These are phyloP conservation scores for Tethya wilhelma DNA, from an alignment of 37 sponge, comb jelly and placozoan species.

Conservation along the genomic window DNA sequence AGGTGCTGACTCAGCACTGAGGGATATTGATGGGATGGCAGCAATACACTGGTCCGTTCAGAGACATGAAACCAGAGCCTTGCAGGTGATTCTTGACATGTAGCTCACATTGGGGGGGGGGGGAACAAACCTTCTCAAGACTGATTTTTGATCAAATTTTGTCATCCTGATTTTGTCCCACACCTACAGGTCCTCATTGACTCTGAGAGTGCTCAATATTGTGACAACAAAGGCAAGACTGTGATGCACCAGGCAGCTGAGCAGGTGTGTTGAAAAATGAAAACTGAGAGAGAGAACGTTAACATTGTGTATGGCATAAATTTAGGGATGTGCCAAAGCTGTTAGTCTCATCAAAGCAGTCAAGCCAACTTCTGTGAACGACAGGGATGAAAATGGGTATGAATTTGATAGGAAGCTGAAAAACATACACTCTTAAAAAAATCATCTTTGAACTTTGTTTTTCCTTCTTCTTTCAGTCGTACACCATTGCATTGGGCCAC, in stretches of 20 bases:
- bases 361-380: conserved; percentile 64
- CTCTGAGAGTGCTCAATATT: conserved; percentile 37
- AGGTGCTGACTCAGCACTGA: conserved; percentile 61
- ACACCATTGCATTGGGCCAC: conserved; percentile 93
- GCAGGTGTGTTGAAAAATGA: conserved; percentile 19
- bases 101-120: neutral
- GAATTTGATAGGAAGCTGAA: neutral
- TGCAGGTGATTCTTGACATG: conserved; percentile 27
- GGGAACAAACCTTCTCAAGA: too few species aligned
- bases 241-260: conserved; percentile 84
- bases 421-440: neutral
- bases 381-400: conserved; percentile 64
- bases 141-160: neutral
- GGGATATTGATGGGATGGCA: conserved; percentile 82
- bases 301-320: neutral
- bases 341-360: conserved; percentile 56
- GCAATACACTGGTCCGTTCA: conserved; percentile 87
- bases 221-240: conserved; percentile 70
- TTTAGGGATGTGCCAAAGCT: conserved; percentile 71
- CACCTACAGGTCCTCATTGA: conserved; percentile 40
- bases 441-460: neutral
- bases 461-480: conserved; percentile 39
- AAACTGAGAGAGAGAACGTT: neutral
- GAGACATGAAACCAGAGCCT: conserved; percentile 45
- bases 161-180: neutral